These are phyloP conservation scores for Tauraco hartlaubi DNA, from an alignment of 2,797 vertebrate species.

Conservation along the genomic window DNA sequence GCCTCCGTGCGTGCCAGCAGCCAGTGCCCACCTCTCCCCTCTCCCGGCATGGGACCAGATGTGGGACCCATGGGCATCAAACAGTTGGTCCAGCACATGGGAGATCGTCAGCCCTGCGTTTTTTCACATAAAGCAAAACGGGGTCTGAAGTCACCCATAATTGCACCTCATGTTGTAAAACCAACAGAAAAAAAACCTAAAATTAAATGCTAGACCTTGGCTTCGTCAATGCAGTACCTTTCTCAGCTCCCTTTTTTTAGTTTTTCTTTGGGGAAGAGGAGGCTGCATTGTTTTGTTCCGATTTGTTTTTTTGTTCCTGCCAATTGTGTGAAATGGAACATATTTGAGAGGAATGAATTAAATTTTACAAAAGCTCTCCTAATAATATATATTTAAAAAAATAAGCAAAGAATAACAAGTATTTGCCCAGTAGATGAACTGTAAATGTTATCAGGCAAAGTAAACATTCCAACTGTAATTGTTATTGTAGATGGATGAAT, in stretches of 20 bases:
- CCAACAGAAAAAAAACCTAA: accelerated
- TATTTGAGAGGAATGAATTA: constrained; percentile 57
- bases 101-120: background rate
- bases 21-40: background rate
- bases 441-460: constrained; percentile 75
- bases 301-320: background rate
- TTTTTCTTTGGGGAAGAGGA: background rate
- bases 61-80: background rate
- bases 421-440: constrained; percentile 72
- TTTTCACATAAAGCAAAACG: background rate
- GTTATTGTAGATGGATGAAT: constrained; percentile 73
- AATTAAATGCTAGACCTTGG: background rate
- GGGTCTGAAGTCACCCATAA: background rate
- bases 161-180: background rate
- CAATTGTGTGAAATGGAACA: constrained; percentile 30
- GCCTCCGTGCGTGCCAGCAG: background rate
- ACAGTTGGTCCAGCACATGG: accelerated
- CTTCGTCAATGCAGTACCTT: background rate
- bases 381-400: constrained; percentile 55
- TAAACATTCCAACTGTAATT: constrained; percentile 76
- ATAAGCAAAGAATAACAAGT: constrained; percentile 72
- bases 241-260: background rate
- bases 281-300: background rate
- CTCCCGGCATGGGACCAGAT: accelerated
- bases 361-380: constrained; percentile 59